Evolutionary conservation across 2,113 vertebrate species (phyloP).

Genomic region (Collichthys lucidus): DNA sequence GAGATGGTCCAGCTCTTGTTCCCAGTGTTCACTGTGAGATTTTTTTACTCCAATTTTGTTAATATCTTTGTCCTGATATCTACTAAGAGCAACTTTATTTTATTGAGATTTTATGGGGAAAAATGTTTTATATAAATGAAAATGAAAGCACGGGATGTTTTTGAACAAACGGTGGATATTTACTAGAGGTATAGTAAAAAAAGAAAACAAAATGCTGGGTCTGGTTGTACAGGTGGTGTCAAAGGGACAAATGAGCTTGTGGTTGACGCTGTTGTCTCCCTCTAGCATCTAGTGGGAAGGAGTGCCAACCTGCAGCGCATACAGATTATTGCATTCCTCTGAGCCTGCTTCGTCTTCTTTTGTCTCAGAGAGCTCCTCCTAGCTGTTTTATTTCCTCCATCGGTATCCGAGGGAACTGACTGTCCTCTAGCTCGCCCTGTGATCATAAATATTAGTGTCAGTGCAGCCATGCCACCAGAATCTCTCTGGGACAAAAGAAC

Average conservation of each 20-base stretch:
- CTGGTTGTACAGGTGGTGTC: constrained; percentile 22
- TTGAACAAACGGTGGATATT: constrained; percentile 67
- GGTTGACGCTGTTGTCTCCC: constrained; percentile 45
- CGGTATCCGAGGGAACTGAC: constrained; percentile 18
- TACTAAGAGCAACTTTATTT: constrained; percentile 81
- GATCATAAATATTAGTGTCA: constrained; percentile 20
- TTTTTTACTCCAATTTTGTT: constrained; percentile 72
- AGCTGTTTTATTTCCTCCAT: constrained; percentile 40
- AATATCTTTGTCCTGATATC: constrained; percentile 76
- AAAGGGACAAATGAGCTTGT: constrained; percentile 45
- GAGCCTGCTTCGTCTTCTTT: constrained; percentile 44
- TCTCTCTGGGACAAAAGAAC: constrained; percentile 49
- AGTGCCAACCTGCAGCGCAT: constrained; percentile 39
- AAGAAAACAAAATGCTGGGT: constrained; percentile 32
- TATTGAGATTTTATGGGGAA: constrained; percentile 80
- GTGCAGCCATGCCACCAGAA: constrained; percentile 64
- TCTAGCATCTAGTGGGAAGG: constrained; percentile 60
- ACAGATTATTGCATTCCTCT: constrained; percentile 33
- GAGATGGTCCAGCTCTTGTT: constrained; percentile 61
- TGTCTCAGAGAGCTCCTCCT: constrained; percentile 46
- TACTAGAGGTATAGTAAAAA: constrained; percentile 40
- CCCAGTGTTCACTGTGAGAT: constrained; percentile 81
- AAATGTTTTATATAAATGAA: constrained; percentile 75
- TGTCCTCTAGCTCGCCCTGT: not conserved
- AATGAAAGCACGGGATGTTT: constrained; percentile 62